Conservation (phyloP, 2,888 invertebrate genomes). For the Ochropacha duplaris region DNA sequence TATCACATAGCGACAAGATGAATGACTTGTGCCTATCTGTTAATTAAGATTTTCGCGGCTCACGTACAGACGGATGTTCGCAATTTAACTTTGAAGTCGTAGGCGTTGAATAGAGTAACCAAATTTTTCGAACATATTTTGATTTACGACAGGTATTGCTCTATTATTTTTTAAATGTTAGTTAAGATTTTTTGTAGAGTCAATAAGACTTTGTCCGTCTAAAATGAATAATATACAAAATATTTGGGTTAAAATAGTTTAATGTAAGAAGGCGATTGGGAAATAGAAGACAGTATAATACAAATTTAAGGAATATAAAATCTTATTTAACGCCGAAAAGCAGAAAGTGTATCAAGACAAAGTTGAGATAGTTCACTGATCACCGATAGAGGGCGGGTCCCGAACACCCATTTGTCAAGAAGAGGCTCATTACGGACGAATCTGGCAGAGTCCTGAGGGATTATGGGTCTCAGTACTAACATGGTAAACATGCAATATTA, state of each 20-base stretch:
- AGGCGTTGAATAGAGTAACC: slow-evolving; percentile 33
- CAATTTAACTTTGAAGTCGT: slow-evolving; percentile 73
- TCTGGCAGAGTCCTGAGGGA: slow-evolving; percentile 69
- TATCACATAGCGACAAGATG: slow-evolving; percentile 69
- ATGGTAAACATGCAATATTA: slow-evolving; percentile 29
- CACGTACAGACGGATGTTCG: slow-evolving; percentile 73
- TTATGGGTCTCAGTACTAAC: slow-evolving; percentile 58
- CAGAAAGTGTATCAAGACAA: slow-evolving; percentile 41
- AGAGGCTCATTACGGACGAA: slow-evolving; percentile 73
- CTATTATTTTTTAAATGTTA: too few relatives aligned
- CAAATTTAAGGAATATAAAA: neutral
- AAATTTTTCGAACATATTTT: neutral
- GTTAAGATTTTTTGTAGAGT: too few relatives aligned
- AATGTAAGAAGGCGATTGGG: neutral
- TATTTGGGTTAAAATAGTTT: too few relatives aligned
- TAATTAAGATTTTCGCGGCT: slow-evolving; percentile 81
- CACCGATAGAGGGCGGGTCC: slow-evolving; percentile 71
- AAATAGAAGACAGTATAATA: slow-evolving; percentile 18
- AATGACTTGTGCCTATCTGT: slow-evolving; percentile 76
- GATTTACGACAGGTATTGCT: neutral
- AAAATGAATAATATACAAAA: too few relatives aligned
- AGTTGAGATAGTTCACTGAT: slow-evolving; percentile 68
- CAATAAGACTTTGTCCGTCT: too few relatives aligned
- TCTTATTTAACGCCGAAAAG: slow-evolving; percentile 23
- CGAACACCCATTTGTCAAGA: slow-evolving; percentile 69